A percentile compares a stretch with the other conserved stretches of the same genome.
Conservation (phyloP, 1,140 invertebrate species). For the Pachyrhynchus sulphureomaculatus region DNA sequence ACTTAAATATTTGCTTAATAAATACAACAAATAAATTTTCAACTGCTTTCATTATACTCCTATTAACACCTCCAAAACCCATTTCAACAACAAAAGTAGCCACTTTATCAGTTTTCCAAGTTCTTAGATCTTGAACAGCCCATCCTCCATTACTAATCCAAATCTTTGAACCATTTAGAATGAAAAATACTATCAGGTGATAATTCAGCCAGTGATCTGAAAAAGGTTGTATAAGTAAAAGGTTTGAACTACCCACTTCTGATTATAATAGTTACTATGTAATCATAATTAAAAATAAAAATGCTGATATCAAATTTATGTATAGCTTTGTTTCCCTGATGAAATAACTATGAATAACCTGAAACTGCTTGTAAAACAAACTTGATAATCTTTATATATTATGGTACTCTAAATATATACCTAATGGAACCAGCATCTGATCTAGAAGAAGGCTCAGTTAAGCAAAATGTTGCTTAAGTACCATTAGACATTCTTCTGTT, state of each 20-base stretch:
- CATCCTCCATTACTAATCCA: conserved; percentile 99
- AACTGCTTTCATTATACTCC: too few relatives aligned
- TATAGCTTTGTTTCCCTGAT: background rate
- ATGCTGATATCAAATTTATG: background rate
- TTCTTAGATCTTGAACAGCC: conserved; percentile 75
- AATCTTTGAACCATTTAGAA: conserved; percentile 97
- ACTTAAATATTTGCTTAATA: too few relatives aligned
- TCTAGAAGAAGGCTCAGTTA: conserved; percentile 93
- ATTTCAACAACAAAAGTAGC: conserved; percentile 98
- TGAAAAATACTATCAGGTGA: conserved; percentile 88
- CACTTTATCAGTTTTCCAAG: conserved; percentile 72
- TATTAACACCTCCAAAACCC: conserved; percentile 90
- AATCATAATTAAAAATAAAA: too few relatives aligned
- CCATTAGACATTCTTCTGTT: conserved; percentile 86
- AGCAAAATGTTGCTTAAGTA: conserved; percentile 89
- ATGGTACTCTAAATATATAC: conserved; percentile 56
- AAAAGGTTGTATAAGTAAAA: conserved; percentile 1
- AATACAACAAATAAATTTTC: too few relatives aligned
- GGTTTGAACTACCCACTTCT: background rate
- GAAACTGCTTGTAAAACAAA: background rate
- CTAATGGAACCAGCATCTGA: conserved; percentile 91
- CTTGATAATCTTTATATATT: background rate
- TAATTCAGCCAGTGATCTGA: conserved; percentile 74
- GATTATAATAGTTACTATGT: too few relatives aligned
- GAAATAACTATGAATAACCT: conserved; percentile 13